Percentiles rank a stretch among this genome's conserved stretches.
Evolutionary conservation across 2,888 invertebrate genomes (phyloP).

Genomic region (Tetheella fluctuosa): DNA sequence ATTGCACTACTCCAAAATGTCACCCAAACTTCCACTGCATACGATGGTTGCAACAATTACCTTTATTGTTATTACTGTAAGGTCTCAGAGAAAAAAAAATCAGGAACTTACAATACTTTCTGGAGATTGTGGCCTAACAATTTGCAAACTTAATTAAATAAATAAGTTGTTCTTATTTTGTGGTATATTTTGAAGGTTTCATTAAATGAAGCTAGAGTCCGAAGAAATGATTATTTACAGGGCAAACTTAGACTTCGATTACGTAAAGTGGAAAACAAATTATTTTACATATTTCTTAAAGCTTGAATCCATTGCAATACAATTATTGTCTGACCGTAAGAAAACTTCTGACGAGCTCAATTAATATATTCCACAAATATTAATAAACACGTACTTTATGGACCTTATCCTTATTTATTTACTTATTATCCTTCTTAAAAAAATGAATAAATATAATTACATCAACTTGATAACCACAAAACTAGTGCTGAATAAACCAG

Average conservation of each 20-base stretch:
- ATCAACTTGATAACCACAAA: neutral
- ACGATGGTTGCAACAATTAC: slow-evolving; percentile 29
- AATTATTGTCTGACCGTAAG: neutral
- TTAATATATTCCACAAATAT: neutral
- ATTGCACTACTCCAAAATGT: slow-evolving; percentile 47
- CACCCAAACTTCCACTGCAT: slow-evolving; percentile 35
- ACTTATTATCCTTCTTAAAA: too few relatives aligned
- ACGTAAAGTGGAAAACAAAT: neutral
- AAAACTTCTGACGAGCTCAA: neutral
- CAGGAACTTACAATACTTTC: too few relatives aligned
- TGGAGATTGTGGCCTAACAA: too few relatives aligned
- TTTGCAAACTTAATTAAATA: too few relatives aligned
- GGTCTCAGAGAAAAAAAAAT: too few relatives aligned
- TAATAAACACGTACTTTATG: too few relatives aligned
- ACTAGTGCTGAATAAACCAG: neutral
- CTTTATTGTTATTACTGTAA: slow-evolving; percentile 23
- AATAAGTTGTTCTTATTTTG: too few relatives aligned
- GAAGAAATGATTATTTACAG: too few relatives aligned
- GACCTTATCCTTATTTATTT: too few relatives aligned
- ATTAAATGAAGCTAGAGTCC: too few relatives aligned
- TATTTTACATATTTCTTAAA: neutral
- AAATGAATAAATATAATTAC: too few relatives aligned
- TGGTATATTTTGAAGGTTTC: neutral
- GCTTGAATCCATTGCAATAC: neutral
- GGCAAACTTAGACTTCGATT: too few relatives aligned